Conservation (phyloP, 1,140 invertebrate species). For the Conus betulinus region DNA sequence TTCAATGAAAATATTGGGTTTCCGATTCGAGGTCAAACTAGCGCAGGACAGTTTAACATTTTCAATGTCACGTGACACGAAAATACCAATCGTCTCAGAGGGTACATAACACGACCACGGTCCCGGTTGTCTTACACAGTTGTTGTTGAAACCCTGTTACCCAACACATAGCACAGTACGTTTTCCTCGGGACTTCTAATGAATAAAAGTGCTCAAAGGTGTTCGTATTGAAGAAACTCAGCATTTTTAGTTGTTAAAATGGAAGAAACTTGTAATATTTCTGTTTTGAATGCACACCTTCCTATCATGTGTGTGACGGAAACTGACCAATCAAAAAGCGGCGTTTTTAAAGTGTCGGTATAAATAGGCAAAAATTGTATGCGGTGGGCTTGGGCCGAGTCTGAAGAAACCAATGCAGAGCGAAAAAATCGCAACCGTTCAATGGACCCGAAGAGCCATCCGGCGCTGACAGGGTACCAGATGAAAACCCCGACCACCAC, state of each 20-base stretch:
- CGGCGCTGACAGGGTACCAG: conserved; percentile 74
- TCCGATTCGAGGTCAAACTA: background rate
- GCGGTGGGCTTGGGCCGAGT: conserved; percentile 56
- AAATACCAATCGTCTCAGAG: conserved; percentile 19
- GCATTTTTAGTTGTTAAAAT: background rate
- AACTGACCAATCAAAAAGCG: conserved; percentile 71
- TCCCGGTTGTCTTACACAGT: conserved; percentile 11
- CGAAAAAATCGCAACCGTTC: conserved; percentile 69
- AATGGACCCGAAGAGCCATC: conserved; percentile 76
- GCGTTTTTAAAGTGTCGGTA: conserved; percentile 61
- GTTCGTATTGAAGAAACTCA: background rate
- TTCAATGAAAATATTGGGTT: background rate
- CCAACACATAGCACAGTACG: conserved; percentile 10
- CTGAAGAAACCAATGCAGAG: conserved; percentile 63
- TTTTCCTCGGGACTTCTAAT: background rate
- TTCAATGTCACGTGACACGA: conserved; percentile 11
- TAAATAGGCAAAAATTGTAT: conserved; percentile 27
- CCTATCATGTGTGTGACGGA: conserved; percentile 73
- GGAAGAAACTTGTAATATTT: conserved; percentile 1
- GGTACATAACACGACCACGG: conserved; percentile 19
- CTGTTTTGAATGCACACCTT: conserved; percentile 22
- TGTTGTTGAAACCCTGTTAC: background rate
- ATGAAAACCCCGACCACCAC: conserved; percentile 67
- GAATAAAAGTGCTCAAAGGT: background rate
- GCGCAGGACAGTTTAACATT: background rate